Evolutionary conservation across 2,797 vertebrate species (phyloP), one percentile per base, ranked within the genome.

Genomic region (Molossus molossus): DNA sequence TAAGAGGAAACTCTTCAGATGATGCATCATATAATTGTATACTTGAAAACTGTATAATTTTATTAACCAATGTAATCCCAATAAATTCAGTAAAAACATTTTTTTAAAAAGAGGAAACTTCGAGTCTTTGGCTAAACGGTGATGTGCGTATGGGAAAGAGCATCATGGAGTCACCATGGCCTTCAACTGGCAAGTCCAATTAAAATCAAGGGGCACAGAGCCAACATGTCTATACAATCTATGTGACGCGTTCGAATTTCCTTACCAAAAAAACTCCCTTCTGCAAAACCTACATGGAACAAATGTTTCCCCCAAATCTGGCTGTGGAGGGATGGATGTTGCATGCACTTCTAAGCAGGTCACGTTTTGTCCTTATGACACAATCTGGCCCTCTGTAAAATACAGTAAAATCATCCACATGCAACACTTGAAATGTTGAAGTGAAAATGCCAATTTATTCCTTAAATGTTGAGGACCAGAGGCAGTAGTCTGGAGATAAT

Each of bases 321-420:
- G 15, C 60, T 29, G 1, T 72, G 29, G 57, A 90, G 29, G 37
- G 40, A 73, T 13, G 40, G 82, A 94, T 90, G 37, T 29, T 88
- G 29, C 58, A 62, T 86, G 40, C 57, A 40, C n/a, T 60, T 92
- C 82, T 62, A 94, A 64, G 58, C 58, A 91, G 90, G 57, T 83
- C 65, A 73, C 58, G 94, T 90, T 92, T 76, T 91, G 67, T 73
- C 77, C 10, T 50, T 33, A 12, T 85, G 90, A 96, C 55, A 94
- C 55, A 92, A 64, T 80, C 76, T 69, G 60, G 20, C 64, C 82
- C 76, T 81, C 48, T 91, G 40, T 76, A 80, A 97, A 96, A 62
- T 73, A 82, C 14, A 90, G 25, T 92, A 87, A 96, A 94, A 67
- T 48, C 58, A 80, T 29, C 70, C 21, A 69, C 20, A 60, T 23